Conservation (phyloP, 2,888 invertebrate species). For the Coecobrya sp. region DNA sequence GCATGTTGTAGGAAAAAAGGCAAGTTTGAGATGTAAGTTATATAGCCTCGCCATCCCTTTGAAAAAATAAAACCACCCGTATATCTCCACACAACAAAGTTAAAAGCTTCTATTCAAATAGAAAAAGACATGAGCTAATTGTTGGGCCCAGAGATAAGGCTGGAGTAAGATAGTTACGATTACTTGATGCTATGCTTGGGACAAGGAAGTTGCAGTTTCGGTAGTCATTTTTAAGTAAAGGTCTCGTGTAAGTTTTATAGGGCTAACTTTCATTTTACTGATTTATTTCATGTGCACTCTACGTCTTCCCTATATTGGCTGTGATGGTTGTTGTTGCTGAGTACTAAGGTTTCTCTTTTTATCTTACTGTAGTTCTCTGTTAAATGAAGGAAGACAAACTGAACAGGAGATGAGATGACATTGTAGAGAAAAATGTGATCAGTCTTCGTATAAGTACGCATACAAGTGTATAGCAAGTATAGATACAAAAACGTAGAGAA, state of each 20-base stretch:
- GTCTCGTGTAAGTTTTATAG: neutral
- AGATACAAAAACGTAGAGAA: conserved; percentile 2
- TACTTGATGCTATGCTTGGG: neutral
- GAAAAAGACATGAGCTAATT: conserved; percentile 36
- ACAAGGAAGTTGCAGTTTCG: neutral
- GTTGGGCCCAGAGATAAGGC: neutral
- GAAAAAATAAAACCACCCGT: neutral
- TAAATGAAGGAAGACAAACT: conserved; percentile 71
- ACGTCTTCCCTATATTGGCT: neutral
- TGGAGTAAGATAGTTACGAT: neutral
- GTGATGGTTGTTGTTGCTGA: conserved; percentile 35
- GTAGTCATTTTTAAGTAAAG: conserved; percentile 16
- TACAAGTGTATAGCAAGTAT: neutral
- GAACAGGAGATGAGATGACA: conserved; percentile 64
- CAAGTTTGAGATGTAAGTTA: conserved; percentile 7
- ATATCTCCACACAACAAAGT: neutral
- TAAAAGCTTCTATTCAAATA: neutral
- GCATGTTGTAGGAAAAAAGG: neutral
- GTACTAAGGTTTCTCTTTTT: conserved; percentile 22
- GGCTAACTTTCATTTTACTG: conserved; percentile 9
- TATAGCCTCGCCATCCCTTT: neutral
- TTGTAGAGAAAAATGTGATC: conserved; percentile 63
- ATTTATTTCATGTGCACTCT: neutral
- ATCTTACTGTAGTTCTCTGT: conserved; percentile 2
- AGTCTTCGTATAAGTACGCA: conserved; percentile 21